phyloP scores from a whole-genome alignment of 2,113 vertebrate species.

The Triplophysa siluroides region DNA sequence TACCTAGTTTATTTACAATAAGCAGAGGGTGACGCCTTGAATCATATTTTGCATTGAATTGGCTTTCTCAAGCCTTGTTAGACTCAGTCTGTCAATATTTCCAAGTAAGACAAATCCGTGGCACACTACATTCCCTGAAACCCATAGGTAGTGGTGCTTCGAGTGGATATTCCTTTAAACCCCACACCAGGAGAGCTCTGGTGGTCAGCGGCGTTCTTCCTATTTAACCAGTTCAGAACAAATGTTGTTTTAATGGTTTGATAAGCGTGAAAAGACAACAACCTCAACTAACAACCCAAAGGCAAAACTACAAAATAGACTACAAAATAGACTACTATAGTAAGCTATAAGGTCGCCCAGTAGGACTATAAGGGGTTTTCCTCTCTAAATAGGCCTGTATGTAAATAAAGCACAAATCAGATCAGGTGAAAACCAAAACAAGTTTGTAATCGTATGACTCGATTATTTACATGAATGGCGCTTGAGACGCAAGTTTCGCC shows the following conservation, averaged over 20 bases:
- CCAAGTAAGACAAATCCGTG: not conserved
- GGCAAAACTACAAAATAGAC: no score
- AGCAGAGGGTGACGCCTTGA: not conserved
- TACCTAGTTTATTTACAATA: not conserved
- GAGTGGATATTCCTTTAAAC: conserved; percentile 4
- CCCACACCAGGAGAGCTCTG: not conserved
- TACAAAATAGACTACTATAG: no score
- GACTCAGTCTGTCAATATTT: conserved; percentile 1
- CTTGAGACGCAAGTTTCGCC: not conserved
- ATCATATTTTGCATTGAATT: conserved; percentile 9
- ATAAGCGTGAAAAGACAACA: not conserved
- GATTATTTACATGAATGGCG: not conserved
- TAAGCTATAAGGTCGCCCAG: no score
- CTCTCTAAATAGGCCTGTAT: no score
- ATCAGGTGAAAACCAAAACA: no score
- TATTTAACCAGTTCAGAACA: conserved; percentile 1
- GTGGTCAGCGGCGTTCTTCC: not conserved
- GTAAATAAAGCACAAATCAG: no score
- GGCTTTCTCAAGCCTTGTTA: not conserved
- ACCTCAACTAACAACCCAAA: no score
- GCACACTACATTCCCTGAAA: conserved; percentile 1
- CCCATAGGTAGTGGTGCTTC: not conserved
- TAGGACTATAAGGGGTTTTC: no score
- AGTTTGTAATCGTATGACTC: no score
- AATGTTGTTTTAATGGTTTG: not conserved